These are phyloP conservation scores for Eledona agricola DNA, from an alignment of 2,888 invertebrate genomes.

Conservation along the genomic window DNA sequence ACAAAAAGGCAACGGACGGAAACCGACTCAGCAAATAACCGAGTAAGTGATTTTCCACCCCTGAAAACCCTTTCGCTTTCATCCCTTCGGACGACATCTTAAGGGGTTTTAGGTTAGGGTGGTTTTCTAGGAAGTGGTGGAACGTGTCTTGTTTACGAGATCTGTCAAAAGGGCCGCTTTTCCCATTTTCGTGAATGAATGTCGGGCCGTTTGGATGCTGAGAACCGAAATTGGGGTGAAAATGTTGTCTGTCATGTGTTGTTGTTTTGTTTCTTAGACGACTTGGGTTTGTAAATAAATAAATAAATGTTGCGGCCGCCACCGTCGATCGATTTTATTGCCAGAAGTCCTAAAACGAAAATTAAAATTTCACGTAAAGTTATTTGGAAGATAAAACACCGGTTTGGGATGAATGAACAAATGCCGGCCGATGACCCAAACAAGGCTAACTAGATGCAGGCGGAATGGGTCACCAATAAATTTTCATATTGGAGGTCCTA, in stretches of 20 bases:
- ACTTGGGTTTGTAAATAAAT: too few species aligned
- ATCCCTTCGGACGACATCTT: too few species aligned
- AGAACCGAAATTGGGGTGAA: neutral
- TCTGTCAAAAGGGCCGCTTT: neutral
- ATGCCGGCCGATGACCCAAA: constrained; percentile 45
- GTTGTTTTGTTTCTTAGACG: constrained; percentile 22
- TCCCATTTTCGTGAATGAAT: constrained; percentile 17
- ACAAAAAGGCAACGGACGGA: constrained; percentile 63
- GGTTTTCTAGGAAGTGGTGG: constrained; percentile 13
- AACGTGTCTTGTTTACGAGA: constrained; percentile 4
- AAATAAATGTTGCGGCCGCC: too few species aligned
- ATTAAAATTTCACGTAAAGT: constrained; percentile 2
- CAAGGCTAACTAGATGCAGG: constrained; percentile 48
- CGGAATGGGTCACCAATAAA: constrained; percentile 39
- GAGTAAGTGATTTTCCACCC: constrained; percentile 56
- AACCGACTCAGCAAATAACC: constrained; percentile 61
- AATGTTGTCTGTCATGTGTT: neutral
- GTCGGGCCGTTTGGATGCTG: neutral
- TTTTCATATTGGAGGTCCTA: constrained; percentile 19
- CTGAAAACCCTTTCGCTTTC: too few species aligned
- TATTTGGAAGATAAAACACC: constrained; percentile 1
- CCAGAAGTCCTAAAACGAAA: neutral
- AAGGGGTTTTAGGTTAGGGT: constrained; percentile 30
- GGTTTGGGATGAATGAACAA: constrained; percentile 26
- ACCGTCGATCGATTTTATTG: too few species aligned